A percentile compares a stretch with the other conserved stretches of the same genome.
phyloP scores from a whole-genome alignment of 2,888 invertebrate species.

The Thecophora atra region DNA sequence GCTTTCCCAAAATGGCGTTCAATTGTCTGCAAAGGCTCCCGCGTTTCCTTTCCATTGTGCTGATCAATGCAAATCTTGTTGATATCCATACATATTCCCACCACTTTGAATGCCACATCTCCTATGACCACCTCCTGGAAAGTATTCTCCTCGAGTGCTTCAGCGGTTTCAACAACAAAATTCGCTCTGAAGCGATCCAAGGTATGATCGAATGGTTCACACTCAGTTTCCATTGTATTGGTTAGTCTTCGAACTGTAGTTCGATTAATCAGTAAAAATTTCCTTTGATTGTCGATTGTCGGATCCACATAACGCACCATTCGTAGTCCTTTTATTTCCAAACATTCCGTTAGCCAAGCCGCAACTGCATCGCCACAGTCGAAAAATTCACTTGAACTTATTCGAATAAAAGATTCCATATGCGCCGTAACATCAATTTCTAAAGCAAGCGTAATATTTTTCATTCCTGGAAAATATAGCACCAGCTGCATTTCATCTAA shows the following conservation, averaged over 20 bases:
- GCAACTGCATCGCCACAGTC: slow-evolving; percentile 87
- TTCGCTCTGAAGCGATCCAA: slow-evolving; percentile 90
- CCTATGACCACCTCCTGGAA: slow-evolving; percentile 77
- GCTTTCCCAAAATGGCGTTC: slow-evolving; percentile 80
- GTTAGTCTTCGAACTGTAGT: slow-evolving; percentile 80
- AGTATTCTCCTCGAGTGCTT: slow-evolving; percentile 80
- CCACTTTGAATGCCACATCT: slow-evolving; percentile 70
- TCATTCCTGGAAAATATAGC: slow-evolving; percentile 73
- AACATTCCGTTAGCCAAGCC: slow-evolving; percentile 80
- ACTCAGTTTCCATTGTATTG: slow-evolving; percentile 70
- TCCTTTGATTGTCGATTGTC: slow-evolving; percentile 72
- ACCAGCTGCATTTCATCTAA: slow-evolving; percentile 68
- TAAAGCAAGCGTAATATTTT: slow-evolving; percentile 70
- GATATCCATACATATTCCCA: slow-evolving; percentile 87
- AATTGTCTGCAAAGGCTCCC: slow-evolving; percentile 81
- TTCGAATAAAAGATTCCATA: slow-evolving; percentile 65
- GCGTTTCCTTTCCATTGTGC: slow-evolving; percentile 79
- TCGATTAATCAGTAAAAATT: slow-evolving; percentile 82
- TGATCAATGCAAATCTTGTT: slow-evolving; percentile 97
- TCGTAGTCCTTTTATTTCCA: slow-evolving; percentile 75
- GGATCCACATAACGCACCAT: slow-evolving; percentile 74
- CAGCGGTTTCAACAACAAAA: slow-evolving; percentile 78
- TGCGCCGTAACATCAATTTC: slow-evolving; percentile 54
- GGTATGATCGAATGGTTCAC: slow-evolving; percentile 70
- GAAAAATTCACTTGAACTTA: slow-evolving; percentile 79